Conservation (phyloP, 2,113 vertebrate genomes). For the Phalacrocorax pelagicus region DNA sequence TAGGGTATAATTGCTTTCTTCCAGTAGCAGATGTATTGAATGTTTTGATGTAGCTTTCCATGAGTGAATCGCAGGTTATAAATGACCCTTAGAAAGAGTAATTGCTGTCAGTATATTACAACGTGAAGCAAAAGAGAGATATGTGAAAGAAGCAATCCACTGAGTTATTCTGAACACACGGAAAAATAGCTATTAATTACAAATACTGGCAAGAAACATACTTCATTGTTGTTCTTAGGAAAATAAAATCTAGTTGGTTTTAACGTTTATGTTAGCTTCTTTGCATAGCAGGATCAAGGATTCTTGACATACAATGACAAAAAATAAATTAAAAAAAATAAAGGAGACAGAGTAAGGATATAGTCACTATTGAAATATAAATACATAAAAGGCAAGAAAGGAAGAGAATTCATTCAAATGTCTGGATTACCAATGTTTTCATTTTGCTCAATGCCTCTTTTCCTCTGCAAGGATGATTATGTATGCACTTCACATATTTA, state of each 20-base stretch:
- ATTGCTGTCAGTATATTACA: neutral
- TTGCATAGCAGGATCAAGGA: neutral
- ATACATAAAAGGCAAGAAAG: neutral
- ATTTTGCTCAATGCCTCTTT: neutral
- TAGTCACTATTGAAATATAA: neutral
- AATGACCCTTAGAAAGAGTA: neutral
- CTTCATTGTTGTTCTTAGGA: neutral
- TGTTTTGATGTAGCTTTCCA: neutral
- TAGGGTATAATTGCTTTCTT: neutral
- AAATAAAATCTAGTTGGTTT: neutral
- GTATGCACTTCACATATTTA: neutral
- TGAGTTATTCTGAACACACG: neutral
- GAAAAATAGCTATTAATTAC: neutral
- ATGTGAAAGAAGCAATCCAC: neutral
- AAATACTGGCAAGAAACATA: neutral
- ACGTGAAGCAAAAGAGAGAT: neutral
- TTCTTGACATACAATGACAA: neutral
- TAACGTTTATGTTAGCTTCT: neutral
- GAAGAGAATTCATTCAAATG: neutral
- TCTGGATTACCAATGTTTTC: neutral
- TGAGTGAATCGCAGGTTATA: neutral
- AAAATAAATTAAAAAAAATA: neutral
- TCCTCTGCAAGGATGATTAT: neutral
- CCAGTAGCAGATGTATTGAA: neutral
- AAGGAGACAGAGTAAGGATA: neutral